These are phyloP conservation scores for Apodemia mormo DNA, from an alignment of 2,888 invertebrate species.

Conservation along the genomic window DNA sequence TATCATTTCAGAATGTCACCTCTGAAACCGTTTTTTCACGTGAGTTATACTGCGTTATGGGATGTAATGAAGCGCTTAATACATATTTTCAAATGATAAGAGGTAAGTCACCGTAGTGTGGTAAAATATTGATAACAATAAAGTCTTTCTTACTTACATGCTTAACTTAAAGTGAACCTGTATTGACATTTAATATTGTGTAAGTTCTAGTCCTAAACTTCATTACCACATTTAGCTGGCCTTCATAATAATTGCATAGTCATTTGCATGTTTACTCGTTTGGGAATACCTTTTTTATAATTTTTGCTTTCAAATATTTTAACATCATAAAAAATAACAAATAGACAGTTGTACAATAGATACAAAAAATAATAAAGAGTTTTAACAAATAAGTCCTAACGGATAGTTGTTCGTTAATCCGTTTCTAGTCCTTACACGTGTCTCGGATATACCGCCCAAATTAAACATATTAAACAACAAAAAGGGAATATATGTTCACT, in stretches of 20 bases:
- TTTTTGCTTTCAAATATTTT: too few relatives aligned
- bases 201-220: background rate
- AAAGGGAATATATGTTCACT: too few relatives aligned
- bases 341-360: too few relatives aligned
- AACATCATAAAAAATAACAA: too few relatives aligned
- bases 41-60: constrained; percentile 89
- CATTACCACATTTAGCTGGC: background rate
- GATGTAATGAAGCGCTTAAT: constrained; percentile 90
- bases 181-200: background rate
- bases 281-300: too few relatives aligned
- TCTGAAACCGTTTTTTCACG: constrained; percentile 85
- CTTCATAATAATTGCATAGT: background rate
- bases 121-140: too few relatives aligned
- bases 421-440: too few relatives aligned
- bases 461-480: too few relatives aligned
- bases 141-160: background rate
- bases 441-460: too few relatives aligned
- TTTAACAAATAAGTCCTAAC: too few relatives aligned
- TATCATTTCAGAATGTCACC: constrained; percentile 84
- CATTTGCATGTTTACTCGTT: background rate
- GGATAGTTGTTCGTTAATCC: too few relatives aligned
- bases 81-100: constrained; percentile 87
- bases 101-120: constrained; percentile 66
- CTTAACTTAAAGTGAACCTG: background rate
- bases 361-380: too few relatives aligned